Conservation (phyloP, 2,888 invertebrate species). For the Subacronicta megacephala region DNA sequence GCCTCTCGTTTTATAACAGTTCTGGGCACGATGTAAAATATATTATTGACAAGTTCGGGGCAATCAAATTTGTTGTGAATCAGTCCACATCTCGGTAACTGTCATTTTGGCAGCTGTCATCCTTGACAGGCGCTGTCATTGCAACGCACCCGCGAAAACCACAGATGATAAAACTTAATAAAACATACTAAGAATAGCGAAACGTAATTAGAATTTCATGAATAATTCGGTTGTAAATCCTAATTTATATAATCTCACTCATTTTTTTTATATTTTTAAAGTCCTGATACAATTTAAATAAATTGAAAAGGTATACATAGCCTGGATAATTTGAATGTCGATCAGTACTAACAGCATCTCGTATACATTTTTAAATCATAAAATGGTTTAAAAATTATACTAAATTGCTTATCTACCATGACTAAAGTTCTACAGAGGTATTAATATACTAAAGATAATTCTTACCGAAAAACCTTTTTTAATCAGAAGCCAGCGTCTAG, state of each 20-base stretch:
- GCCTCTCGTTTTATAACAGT: too few species aligned
- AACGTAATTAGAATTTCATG: slow-evolving; percentile 39
- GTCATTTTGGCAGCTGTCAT: slow-evolving; percentile 60
- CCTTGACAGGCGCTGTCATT: slow-evolving; percentile 51
- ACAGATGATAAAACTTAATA: slow-evolving; percentile 20
- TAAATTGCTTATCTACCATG: slow-evolving; percentile 44
- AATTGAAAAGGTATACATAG: slow-evolving; percentile 47
- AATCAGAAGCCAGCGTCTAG: slow-evolving; percentile 41
- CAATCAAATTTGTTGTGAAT: too few species aligned
- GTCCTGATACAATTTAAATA: slow-evolving; percentile 33
- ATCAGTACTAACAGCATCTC: slow-evolving; percentile 45
- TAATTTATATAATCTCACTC: slow-evolving; percentile 58
- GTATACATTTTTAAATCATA: slow-evolving; percentile 37
- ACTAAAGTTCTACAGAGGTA: slow-evolving; percentile 48
- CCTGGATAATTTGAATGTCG: slow-evolving; percentile 39
- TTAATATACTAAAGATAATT: slow-evolving; percentile 40
- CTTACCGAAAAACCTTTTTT: slow-evolving; percentile 46
- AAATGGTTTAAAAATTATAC: slow-evolving; percentile 32
- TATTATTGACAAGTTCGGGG: too few species aligned
- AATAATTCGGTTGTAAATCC: slow-evolving; percentile 47
- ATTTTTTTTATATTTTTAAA: slow-evolving; percentile 12
- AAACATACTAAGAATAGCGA: slow-evolving; percentile 24
- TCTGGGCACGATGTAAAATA: too few species aligned
- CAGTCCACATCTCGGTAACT: slow-evolving; percentile 55
- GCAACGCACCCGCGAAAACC: slow-evolving; percentile 53